Evolutionary conservation across 2,113 vertebrate genomes (phyloP).

Genomic region (Paedocypris sp.): DNA sequence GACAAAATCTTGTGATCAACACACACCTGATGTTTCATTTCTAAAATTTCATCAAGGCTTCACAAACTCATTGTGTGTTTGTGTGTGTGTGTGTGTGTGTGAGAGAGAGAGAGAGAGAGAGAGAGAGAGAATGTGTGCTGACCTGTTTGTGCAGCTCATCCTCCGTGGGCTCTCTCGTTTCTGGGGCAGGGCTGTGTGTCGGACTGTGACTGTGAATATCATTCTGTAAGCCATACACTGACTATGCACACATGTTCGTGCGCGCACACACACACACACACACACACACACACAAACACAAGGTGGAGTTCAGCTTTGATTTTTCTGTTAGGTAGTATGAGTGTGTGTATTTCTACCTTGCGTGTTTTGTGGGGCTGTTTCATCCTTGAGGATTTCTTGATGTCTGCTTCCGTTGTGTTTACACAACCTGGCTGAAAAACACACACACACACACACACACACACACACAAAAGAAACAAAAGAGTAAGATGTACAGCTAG

Average conservation of each 20-base stretch:
- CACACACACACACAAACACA: background rate
- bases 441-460: slow-evolving; percentile 7
- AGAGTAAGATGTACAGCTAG: background rate
- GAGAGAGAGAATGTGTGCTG: background rate
- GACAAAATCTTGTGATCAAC: no score
- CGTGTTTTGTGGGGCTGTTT: slow-evolving; percentile 80
- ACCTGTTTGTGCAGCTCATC: slow-evolving; percentile 90
- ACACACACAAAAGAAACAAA: background rate
- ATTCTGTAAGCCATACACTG: slow-evolving; percentile 91
- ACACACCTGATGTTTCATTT: no score
- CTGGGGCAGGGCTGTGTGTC: slow-evolving; percentile 77
- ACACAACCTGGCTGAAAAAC: slow-evolving; percentile 72
- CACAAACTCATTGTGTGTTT: no score
- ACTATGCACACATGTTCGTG: slow-evolving; percentile 54
- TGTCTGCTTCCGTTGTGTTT: slow-evolving; percentile 82
- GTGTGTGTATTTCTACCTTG: slow-evolving; percentile 51
- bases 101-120: background rate
- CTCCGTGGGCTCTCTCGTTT: slow-evolving; percentile 83
- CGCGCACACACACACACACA: background rate
- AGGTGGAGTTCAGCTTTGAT: no score
- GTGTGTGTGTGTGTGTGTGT: background rate
- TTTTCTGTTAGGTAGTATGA: no score
- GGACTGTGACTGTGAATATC: slow-evolving; percentile 88
- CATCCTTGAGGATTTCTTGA: slow-evolving; percentile 83
- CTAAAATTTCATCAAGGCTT: no score